Evolutionary conservation across 2,797 vertebrate species (phyloP).

Genomic region (Siniperca undulata): DNA sequence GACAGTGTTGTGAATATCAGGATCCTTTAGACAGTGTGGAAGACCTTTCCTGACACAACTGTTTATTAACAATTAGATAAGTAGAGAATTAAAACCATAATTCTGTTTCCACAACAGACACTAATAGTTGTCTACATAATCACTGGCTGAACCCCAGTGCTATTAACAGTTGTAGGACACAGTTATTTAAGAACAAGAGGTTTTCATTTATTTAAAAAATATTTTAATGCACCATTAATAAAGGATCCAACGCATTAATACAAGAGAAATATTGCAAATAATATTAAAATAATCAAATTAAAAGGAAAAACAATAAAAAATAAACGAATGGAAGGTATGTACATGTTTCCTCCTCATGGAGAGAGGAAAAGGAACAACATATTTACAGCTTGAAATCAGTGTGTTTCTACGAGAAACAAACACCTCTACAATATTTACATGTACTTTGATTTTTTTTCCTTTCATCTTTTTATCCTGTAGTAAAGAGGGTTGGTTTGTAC

Average conservation of each 20-base stretch:
- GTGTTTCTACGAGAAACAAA: constrained; percentile 92
- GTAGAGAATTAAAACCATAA: no score
- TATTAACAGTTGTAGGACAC: neutral
- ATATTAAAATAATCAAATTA: constrained; percentile 91
- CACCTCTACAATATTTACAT: constrained; percentile 91
- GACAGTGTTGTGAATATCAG: no score
- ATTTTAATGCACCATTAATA: constrained; percentile 94
- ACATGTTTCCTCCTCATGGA: constrained; percentile 85
- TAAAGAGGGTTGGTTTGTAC: constrained; percentile 80
- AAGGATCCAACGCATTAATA: constrained; percentile 92
- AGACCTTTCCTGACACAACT: no score
- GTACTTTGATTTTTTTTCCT: constrained; percentile 72
- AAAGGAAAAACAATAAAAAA: constrained; percentile 85
- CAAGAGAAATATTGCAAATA: constrained; percentile 92
- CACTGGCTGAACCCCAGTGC: neutral
- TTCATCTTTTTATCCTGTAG: constrained; percentile 75
- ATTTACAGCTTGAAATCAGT: constrained; percentile 89
- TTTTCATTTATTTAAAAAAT: constrained; percentile 88
- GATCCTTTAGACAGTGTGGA: no score
- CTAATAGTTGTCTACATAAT: neutral
- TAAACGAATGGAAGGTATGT: constrained; percentile 89
- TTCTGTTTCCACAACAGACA: neutral
- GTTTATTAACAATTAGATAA: no score
- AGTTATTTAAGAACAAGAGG: constrained; percentile 4
- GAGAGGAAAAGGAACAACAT: constrained; percentile 86